phyloP scores from a whole-genome alignment of 2,113 vertebrate species.

The Dromiciops gliroides region DNA sequence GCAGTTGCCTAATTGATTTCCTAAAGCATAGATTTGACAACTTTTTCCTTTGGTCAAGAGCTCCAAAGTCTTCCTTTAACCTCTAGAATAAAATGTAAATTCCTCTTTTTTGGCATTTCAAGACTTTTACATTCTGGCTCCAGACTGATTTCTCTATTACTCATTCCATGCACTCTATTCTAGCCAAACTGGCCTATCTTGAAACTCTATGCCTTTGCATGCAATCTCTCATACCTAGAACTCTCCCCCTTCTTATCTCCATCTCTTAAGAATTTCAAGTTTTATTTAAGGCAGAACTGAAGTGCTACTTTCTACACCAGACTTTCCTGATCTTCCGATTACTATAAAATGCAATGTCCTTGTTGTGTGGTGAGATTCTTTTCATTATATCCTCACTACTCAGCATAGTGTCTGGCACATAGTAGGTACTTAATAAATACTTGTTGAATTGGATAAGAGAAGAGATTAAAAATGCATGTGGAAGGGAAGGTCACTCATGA shows the following conservation, averaged over 20 bases:
- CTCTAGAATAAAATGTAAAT: background rate
- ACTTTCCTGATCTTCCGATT: background rate
- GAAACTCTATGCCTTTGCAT: background rate
- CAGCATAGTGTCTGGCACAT: background rate
- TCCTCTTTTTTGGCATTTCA: background rate
- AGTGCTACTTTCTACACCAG: background rate
- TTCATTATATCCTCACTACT: background rate
- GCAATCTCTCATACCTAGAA: background rate
- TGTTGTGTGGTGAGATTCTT: background rate
- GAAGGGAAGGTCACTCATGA: background rate
- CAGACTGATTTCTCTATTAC: background rate
- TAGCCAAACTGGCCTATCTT: background rate
- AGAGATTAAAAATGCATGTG: background rate
- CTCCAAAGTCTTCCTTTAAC: background rate
- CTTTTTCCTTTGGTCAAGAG: background rate
- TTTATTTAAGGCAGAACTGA: background rate
- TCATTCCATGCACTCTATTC: background rate
- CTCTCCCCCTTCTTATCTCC: background rate
- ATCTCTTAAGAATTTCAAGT: background rate
- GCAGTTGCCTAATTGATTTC: background rate
- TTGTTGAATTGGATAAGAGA: background rate
- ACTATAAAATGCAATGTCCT: background rate
- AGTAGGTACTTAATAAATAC: background rate
- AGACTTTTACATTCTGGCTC: background rate
- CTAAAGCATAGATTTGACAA: background rate